Evolutionary conservation across 2,888 invertebrate species (phyloP).

Genomic region (Sympetrum striolatum): DNA sequence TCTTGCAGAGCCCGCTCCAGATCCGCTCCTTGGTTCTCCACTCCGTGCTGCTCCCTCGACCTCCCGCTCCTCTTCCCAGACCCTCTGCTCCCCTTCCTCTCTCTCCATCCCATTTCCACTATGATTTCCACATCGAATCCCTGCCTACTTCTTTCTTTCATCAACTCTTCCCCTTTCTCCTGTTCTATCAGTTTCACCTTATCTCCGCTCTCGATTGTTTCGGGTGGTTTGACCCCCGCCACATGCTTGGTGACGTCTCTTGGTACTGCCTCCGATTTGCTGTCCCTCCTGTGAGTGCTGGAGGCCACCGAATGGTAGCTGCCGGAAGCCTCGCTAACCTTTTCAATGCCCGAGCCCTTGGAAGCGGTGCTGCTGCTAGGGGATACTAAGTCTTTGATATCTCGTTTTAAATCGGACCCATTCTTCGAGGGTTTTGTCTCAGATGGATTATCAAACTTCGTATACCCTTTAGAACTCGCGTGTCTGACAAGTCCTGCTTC

Average conservation of each 20-base stretch:
- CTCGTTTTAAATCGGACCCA: neutral
- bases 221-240: neutral
- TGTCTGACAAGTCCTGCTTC: neutral
- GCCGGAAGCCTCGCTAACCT: neutral
- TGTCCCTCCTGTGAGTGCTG: neutral
- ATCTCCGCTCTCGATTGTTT: neutral
- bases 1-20: neutral
- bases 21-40: slow-evolving; percentile 12
- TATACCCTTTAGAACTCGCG: neutral
- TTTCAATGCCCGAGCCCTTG: slow-evolving; percentile 6
- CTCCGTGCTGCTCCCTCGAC: neutral
- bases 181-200: neutral
- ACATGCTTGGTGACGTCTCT: neutral
- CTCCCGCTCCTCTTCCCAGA: neutral
- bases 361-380: slow-evolving; percentile 10
- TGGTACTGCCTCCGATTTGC: neutral
- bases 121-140: neutral
- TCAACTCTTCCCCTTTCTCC: neutral
- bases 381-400: neutral
- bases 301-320: slow-evolving; percentile 22
- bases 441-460: neutral
- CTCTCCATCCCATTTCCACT: neutral
- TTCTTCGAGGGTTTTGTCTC: neutral
- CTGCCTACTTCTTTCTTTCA: neutral
- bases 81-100: neutral